Percentiles rank a stretch among this genome's conserved stretches.
Conservation (phyloP, 92 coral and sea anemone species). For the Palythoa grandiflora region DNA sequence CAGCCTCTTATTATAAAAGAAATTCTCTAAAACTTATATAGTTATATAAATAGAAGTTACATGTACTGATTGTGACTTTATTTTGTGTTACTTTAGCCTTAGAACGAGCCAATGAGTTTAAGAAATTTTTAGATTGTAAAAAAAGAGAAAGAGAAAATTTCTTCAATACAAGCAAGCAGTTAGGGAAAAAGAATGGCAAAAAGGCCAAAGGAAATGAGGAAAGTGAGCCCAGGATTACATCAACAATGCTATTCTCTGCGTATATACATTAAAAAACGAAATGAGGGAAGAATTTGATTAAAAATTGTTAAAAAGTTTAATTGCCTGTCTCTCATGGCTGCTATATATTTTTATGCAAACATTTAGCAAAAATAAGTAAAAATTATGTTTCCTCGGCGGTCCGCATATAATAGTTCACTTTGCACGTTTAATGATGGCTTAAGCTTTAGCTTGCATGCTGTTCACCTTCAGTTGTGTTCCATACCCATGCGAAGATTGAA, state of each 20-base stretch:
- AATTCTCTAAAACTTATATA: background rate
- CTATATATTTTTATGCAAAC: too few species aligned
- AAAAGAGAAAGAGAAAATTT: conserved; percentile 18
- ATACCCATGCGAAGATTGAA: conserved; percentile 8
- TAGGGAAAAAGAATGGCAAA: conserved; percentile 16
- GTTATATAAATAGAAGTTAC: background rate
- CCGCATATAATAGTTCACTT: too few species aligned
- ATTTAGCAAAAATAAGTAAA: too few species aligned
- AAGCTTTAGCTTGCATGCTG: background rate
- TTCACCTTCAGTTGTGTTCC: background rate
- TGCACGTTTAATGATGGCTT: too few species aligned
- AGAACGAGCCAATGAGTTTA: conserved; percentile 11
- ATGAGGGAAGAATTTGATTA: too few species aligned
- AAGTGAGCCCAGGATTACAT: too few species aligned
- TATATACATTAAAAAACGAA: too few species aligned
- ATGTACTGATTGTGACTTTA: conserved; percentile 20
- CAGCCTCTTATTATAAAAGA: conserved; percentile 11
- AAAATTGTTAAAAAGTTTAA: too few species aligned
- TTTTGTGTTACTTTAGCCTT: conserved; percentile 1
- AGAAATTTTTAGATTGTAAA: background rate
- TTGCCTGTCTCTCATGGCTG: too few species aligned
- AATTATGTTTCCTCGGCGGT: too few species aligned
- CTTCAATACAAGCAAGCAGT: background rate
- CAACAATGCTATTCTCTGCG: too few species aligned
- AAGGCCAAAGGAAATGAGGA: background rate